Conservation (phyloP, 2,113 vertebrate genomes). For the Protobothrops flavoviridis region DNA sequence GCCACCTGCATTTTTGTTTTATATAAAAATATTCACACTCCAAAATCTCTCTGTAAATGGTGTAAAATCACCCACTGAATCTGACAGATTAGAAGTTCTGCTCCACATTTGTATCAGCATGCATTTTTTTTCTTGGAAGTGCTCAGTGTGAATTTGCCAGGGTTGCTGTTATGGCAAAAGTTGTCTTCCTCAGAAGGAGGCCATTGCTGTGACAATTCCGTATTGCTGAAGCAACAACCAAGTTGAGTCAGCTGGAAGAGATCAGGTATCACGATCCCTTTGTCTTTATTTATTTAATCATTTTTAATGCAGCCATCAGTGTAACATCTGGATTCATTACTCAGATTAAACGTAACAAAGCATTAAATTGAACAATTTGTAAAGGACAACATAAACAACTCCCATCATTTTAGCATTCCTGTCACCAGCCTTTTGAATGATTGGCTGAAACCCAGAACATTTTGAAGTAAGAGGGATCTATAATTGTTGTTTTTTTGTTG, state of each 20-base stretch:
- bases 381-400: constrained; percentile 47
- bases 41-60: constrained; percentile 12
- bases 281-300: constrained; percentile 58
- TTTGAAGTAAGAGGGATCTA: background rate
- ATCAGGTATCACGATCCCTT: constrained; percentile 26
- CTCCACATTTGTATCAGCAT: background rate
- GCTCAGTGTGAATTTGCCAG: background rate
- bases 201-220: constrained; percentile 13
- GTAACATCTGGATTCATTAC: constrained; percentile 56
- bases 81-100: constrained; percentile 6
- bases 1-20: background rate
- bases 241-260: constrained; percentile 1
- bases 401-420: background rate
- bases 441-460: background rate
- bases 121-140: background rate
- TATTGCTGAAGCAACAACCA: background rate
- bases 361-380: constrained; percentile 57
- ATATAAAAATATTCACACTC: constrained; percentile 12
- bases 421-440: background rate
- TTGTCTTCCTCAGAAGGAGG: constrained; percentile 16
- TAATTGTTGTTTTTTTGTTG: background rate
- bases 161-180: background rate
- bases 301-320: constrained; percentile 50
- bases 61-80: background rate
- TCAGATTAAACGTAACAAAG: constrained; percentile 52